Percentiles rank a stretch among this genome's conserved stretches.
phyloP scores from a whole-genome alignment of 2,888 invertebrate species.

The Chloroclysta siterata region DNA sequence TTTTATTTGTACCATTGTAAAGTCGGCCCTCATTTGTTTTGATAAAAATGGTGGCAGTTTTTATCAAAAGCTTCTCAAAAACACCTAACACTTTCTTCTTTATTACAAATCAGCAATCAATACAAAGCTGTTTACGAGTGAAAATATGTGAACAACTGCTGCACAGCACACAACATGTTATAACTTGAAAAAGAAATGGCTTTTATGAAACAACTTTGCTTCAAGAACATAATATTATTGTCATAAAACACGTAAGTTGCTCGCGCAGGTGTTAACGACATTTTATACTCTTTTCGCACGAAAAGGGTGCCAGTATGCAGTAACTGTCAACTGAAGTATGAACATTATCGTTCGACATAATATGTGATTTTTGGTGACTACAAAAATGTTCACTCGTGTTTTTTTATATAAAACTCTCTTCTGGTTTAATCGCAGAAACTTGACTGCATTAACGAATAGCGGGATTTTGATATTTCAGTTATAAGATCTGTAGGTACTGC shows the following conservation, averaged over 20 bases:
- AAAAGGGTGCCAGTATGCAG: slow-evolving; percentile 29
- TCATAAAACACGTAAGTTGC: slow-evolving; percentile 29
- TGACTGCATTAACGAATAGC: too few relatives aligned
- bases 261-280: slow-evolving; percentile 31
- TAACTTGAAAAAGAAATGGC: slow-evolving; percentile 13
- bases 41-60: too few relatives aligned
- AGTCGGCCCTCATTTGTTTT: too few relatives aligned
- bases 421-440: background rate
- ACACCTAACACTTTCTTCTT: too few relatives aligned
- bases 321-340: slow-evolving; percentile 30
- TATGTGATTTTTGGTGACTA: slow-evolving; percentile 27
- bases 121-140: background rate
- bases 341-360: slow-evolving; percentile 27
- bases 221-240: slow-evolving; percentile 22
- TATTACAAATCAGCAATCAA: too few relatives aligned
- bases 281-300: slow-evolving; percentile 30
- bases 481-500: too few relatives aligned
- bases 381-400: slow-evolving; percentile 14
- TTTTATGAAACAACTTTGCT: slow-evolving; percentile 25
- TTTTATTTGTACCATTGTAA: too few relatives aligned
- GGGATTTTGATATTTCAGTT: too few relatives aligned
- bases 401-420: slow-evolving; percentile 12
- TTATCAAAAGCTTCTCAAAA: too few relatives aligned
- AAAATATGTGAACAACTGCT: slow-evolving; percentile 3
- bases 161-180: slow-evolving; percentile 4